Evolutionary conservation across 2,113 vertebrate species (phyloP), one percentile per base, ranked within the genome.

Genomic region (Phyllostomus hastatus): DNA sequence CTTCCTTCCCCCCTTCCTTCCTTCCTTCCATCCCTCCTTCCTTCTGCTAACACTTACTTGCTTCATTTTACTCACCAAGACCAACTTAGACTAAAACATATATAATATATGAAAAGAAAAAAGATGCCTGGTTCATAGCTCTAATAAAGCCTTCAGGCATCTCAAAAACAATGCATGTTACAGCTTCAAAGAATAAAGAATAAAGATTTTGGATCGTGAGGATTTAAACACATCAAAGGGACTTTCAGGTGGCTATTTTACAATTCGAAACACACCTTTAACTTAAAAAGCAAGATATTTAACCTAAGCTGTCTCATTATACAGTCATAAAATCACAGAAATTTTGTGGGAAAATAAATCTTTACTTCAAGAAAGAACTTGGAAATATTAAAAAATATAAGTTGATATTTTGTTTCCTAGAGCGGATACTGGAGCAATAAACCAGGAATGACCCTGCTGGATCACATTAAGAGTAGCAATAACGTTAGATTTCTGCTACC

Each of bases 31-130:
- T 8, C 35, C 5, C 1, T 41, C 14, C 9, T 7, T 26, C 20
- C 8, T 6, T 22, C 4, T 66, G 11, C 11, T 80, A 48, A 20
- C 35, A 43, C 1, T 67, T 81, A 82, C 48, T 20, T 81, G 16
- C 72, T 97, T 95, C 52, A 70, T 85, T 95, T 94, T 82, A 96
- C 16, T 52, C 10, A 52, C 16, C 15, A 85, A 20, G 28, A 78
- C 10, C 28, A 94, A 41, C 5, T 5, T 78, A 31, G 7, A 19
- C 20, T 61, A 92, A 92, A 96, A 80, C 9, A 76, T 11, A 61
- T 0, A 48, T 6, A 46, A 12, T 54, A 67, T 90, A 95, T 92
- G 78, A 67, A 82, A 38, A 73, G 7, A 26, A 66, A 61, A 67
- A 54, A 80, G 35, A 50, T 83, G 20, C 24, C 35, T 64, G 14